Percentiles rank a stretch among this genome's conserved stretches.
Evolutionary conservation across 35 echinoderm and acorn worm species (phyloP).

Genomic region (Acanthaster planci): DNA sequence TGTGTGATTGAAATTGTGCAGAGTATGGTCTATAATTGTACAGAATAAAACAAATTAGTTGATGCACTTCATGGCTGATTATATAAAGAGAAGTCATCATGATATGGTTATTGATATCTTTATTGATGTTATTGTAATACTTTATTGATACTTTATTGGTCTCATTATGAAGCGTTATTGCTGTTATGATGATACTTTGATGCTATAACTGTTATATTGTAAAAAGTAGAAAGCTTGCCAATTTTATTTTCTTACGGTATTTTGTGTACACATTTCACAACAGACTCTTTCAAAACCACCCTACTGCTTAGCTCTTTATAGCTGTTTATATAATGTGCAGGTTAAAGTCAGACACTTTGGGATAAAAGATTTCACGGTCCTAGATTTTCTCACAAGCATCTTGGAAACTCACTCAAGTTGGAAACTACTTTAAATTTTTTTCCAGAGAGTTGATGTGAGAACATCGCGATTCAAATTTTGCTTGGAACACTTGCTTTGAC

Average conservation of each 20-base stretch:
- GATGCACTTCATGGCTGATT: slow-evolving; percentile 13
- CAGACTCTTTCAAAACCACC: too few relatives aligned
- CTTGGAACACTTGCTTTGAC: too few relatives aligned
- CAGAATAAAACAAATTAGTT: neutral
- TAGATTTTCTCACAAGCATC: too few relatives aligned
- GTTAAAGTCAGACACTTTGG: too few relatives aligned
- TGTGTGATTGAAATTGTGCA: slow-evolving; percentile 25
- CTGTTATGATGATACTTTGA: neutral
- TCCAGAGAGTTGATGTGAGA: too few relatives aligned
- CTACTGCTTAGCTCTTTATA: too few relatives aligned
- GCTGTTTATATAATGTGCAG: too few relatives aligned
- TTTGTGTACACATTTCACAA: slow-evolving; percentile 14
- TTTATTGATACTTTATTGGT: neutral
- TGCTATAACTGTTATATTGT: neutral
- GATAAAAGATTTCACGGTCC: too few relatives aligned
- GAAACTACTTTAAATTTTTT: too few relatives aligned
- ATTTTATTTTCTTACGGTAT: slow-evolving; percentile 30
- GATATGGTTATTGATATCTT: slow-evolving; percentile 9
- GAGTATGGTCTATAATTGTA: slow-evolving; percentile 19
- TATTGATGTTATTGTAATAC: neutral
- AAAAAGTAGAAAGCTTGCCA: slow-evolving; percentile 29
- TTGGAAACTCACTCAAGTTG: too few relatives aligned
- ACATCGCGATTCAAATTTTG: too few relatives aligned
- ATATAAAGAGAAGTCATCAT: neutral
- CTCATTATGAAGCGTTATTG: too few relatives aligned